phyloP scores from a whole-genome alignment of 2,888 invertebrate genomes.

The Tromatobia lineatoria region DNA sequence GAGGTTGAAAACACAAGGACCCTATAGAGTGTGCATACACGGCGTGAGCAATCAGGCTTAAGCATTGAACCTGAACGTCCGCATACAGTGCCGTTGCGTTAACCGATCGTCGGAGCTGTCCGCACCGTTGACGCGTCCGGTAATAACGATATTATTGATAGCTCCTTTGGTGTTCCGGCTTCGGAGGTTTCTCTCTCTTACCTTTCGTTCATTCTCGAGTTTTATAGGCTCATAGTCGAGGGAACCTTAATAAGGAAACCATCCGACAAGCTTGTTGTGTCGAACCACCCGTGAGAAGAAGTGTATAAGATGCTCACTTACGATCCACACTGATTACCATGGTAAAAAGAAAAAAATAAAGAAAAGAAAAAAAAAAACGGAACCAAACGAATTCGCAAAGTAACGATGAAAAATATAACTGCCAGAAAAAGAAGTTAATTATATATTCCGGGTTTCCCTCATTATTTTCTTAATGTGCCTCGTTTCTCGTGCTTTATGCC shows the following conservation, averaged over 20 bases:
- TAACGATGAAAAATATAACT: slow-evolving; percentile 2
- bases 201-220: slow-evolving; percentile 46
- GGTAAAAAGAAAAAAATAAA: not conserved
- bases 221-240: slow-evolving; percentile 61
- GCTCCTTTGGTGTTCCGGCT: slow-evolving; percentile 68
- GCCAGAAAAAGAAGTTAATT: slow-evolving; percentile 14
- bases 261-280: slow-evolving; percentile 55
- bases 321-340: slow-evolving; percentile 42
- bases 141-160: slow-evolving; percentile 72
- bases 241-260: slow-evolving; percentile 63
- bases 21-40: slow-evolving; percentile 16
- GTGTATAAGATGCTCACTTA: slow-evolving; percentile 42
- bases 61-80: slow-evolving; percentile 55
- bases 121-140: slow-evolving; percentile 69
- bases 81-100: slow-evolving; percentile 42
- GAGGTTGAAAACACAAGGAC: slow-evolving; percentile 16
- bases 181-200: slow-evolving; percentile 34
- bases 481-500: slow-evolving; percentile 53
- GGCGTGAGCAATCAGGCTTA: slow-evolving; percentile 62
- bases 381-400: slow-evolving; percentile 8
- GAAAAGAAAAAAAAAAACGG: slow-evolving; percentile 1
- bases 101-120: slow-evolving; percentile 63
- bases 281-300: slow-evolving; percentile 57
- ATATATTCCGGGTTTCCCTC: slow-evolving; percentile 23
- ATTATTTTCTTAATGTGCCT: slow-evolving; percentile 52